These are phyloP conservation scores for Seira sanloemensis DNA, from an alignment of 2,888 invertebrate species.

Conservation along the genomic window DNA sequence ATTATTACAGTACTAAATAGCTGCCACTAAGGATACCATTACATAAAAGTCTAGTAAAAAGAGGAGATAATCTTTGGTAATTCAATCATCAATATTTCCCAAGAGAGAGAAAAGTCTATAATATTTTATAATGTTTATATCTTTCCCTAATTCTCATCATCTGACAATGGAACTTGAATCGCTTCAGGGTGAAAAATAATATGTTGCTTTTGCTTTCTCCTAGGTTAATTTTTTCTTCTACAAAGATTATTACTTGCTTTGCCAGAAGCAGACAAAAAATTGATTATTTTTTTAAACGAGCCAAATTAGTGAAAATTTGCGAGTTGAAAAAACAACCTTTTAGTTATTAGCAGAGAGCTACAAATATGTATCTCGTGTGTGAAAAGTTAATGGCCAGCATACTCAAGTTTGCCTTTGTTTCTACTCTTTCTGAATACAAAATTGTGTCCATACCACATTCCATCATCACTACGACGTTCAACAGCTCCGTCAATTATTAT, in stretches of 20 bases:
- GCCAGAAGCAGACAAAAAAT: not conserved
- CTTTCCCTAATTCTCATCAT: not conserved
- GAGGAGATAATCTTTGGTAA: not conserved
- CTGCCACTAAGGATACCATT: too few species aligned
- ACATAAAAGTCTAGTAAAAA: not conserved
- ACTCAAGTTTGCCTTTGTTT: too few species aligned
- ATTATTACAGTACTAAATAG: too few species aligned
- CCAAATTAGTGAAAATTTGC: not conserved
- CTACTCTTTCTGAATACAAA: too few species aligned
- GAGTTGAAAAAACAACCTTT: not conserved
- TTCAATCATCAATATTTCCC: too few species aligned
- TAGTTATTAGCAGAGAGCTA: not conserved
- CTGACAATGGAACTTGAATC: not conserved
- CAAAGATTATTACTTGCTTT: not conserved
- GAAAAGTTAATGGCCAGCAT: not conserved
- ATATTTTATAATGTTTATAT: too few species aligned
- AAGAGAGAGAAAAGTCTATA: too few species aligned
- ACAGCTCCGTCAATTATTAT: too few species aligned
- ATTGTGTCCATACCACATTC: too few species aligned
- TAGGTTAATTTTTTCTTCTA: not conserved
- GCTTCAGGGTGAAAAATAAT: not conserved
- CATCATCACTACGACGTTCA: too few species aligned
- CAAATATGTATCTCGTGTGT: not conserved
- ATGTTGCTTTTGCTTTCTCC: not conserved
- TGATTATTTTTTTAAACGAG: not conserved